Percentiles rank a stretch among this genome's conserved stretches.
Evolutionary conservation across 2,888 invertebrate species (phyloP).

Genomic region (Oxycera nigricornis): DNA sequence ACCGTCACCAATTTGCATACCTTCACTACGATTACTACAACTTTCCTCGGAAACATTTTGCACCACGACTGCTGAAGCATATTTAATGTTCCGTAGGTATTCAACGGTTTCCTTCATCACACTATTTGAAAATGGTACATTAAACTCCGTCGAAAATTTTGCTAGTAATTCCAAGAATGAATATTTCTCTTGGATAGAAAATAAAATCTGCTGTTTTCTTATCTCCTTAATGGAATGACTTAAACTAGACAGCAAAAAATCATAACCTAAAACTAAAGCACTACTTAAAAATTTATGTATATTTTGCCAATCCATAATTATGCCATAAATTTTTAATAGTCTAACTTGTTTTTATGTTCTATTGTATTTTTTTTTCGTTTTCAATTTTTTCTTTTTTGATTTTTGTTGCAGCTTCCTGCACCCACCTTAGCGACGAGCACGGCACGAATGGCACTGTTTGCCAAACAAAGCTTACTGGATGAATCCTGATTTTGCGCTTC

Average conservation of each 20-base stretch:
- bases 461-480: too few species aligned
- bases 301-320: background rate
- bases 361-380: too few species aligned
- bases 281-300: background rate
- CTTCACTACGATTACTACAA: background rate
- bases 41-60: background rate
- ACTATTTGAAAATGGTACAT: too few species aligned
- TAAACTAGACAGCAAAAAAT: background rate
- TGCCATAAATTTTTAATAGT: too few species aligned
- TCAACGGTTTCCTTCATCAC: conserved; percentile 1
- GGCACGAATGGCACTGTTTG: too few species aligned
- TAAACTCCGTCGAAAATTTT: background rate
- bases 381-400: too few species aligned
- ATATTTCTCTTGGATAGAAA: conserved; percentile 22
- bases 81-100: background rate
- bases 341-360: too few species aligned
- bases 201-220: conserved; percentile 4
- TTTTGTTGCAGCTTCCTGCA: too few species aligned
- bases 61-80: background rate
- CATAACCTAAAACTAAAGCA: background rate
- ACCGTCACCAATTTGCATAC: background rate
- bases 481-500: too few species aligned
- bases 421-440: too few species aligned
- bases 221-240: background rate
- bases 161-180: conserved; percentile 4